Evolutionary conservation across 2,113 vertebrate genomes (phyloP).

Genomic region (Leptodactylus fuscus): DNA sequence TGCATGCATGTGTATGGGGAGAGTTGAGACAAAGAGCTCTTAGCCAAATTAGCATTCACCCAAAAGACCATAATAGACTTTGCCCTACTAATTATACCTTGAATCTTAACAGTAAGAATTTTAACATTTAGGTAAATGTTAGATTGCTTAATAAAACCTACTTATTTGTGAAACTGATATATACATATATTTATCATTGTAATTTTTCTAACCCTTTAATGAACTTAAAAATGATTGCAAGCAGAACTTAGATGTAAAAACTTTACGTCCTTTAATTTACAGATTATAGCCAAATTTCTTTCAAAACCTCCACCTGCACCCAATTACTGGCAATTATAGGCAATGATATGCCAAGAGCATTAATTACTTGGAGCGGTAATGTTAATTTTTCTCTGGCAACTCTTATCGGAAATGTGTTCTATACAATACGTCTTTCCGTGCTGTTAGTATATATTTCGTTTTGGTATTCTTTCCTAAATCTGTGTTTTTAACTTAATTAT

Average conservation of each 20-base stretch:
- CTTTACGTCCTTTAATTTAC: conserved; percentile 32
- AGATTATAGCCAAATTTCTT: conserved; percentile 36
- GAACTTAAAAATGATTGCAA: neutral
- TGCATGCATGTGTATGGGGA: too few species aligned
- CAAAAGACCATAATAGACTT: neutral
- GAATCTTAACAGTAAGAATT: neutral
- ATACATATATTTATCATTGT: neutral
- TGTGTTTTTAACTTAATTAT: neutral
- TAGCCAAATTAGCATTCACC: too few species aligned
- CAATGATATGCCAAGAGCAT: conserved; percentile 51
- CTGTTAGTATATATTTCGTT: conserved; percentile 1
- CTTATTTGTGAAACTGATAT: neutral
- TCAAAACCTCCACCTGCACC: conserved; percentile 40
- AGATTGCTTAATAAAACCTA: neutral
- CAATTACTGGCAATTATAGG: conserved; percentile 47
- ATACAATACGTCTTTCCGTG: conserved; percentile 3
- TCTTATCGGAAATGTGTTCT: conserved; percentile 27
- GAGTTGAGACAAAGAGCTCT: too few species aligned
- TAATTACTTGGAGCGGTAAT: conserved; percentile 61
- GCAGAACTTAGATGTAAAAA: neutral
- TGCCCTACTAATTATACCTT: too few species aligned
- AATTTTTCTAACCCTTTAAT: neutral
- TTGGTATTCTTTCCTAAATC: neutral
- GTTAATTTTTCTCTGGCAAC: conserved; percentile 53
- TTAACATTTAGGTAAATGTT: neutral